phyloP scores from a whole-genome alignment of 1,140 invertebrate species.

The Drosophila hydei region DNA sequence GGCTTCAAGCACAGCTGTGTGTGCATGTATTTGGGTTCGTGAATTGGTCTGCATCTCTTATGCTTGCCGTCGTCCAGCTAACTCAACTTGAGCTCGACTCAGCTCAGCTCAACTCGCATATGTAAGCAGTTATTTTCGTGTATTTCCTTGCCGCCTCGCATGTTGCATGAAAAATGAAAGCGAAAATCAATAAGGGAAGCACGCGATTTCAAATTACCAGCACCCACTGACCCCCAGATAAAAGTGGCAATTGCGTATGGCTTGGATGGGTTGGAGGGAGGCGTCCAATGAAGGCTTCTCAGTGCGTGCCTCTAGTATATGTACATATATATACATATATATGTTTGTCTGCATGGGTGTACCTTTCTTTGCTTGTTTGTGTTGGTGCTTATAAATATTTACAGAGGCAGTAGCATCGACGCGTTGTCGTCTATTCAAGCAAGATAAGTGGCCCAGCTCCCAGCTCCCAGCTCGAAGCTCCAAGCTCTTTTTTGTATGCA shows the following conservation, averaged over 20 bases:
- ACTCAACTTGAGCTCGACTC: too few species aligned
- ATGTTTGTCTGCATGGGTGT: not conserved
- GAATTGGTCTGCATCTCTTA: conserved; percentile 34
- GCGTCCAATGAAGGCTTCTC: conserved; percentile 21
- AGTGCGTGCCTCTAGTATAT: too few species aligned
- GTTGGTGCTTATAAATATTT: conserved; percentile 43
- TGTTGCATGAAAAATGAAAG: conserved; percentile 80
- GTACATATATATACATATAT: not conserved
- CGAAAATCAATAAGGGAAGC: conserved; percentile 77
- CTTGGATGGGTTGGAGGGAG: conserved; percentile 13
- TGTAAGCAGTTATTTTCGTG: conserved; percentile 57
- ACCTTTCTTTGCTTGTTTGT: conserved; percentile 7
- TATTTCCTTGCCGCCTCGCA: conserved; percentile 52
- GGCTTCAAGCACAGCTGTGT: conserved; percentile 12
- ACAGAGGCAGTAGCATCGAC: conserved; percentile 37
- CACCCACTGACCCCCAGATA: conserved; percentile 37
- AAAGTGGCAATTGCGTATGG: not conserved
- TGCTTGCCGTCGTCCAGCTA: conserved; percentile 44
- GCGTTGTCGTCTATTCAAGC: conserved; percentile 34
- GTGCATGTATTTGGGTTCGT: conserved; percentile 18
- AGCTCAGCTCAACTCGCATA: conserved; percentile 47
- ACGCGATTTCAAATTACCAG: conserved; percentile 66
- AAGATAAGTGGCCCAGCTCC: conserved; percentile 28
- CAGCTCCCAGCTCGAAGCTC: conserved; percentile 3
- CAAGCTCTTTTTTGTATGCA: conserved; percentile 28